Evolutionary conservation across 2,113 vertebrate species (phyloP).

Genomic region (Datnioides undecimradiatus): DNA sequence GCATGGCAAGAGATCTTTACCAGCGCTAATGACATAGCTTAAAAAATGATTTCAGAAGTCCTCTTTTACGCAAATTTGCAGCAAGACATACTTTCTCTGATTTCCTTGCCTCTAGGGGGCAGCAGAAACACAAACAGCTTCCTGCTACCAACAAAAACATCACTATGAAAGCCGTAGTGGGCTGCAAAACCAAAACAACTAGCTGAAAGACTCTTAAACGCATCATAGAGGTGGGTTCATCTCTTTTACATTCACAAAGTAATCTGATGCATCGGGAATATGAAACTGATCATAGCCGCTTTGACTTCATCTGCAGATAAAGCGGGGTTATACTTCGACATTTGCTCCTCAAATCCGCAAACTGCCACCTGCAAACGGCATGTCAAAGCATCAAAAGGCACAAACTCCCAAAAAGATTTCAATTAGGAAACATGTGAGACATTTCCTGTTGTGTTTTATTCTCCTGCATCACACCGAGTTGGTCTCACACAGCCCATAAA

Average conservation of each 20-base stretch:
- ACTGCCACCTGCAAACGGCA: too few species aligned
- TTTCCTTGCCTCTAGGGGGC: neutral
- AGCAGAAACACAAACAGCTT: neutral
- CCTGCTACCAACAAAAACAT: neutral
- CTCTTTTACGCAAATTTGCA: neutral
- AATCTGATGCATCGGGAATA: neutral
- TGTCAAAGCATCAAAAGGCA: neutral
- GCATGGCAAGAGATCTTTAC: neutral
- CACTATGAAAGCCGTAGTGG: neutral
- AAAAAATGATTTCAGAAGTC: neutral
- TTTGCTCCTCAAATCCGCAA: neutral
- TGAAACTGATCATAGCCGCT: neutral
- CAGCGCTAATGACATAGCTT: neutral
- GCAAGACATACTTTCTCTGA: neutral
- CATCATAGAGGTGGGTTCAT: too few species aligned
- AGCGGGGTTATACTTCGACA: too few species aligned
- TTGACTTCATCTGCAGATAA: too few species aligned
- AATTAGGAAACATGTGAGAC: too few species aligned
- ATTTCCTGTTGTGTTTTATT: too few species aligned
- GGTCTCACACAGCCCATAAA: too few species aligned
- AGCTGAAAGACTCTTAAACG: neutral
- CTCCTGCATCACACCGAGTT: neutral
- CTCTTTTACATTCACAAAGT: too few species aligned
- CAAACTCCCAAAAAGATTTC: too few species aligned
- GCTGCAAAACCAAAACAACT: neutral